Evolutionary conservation across 2,888 invertebrate genomes (phyloP).

Genomic region (Lepidocyrtoides sp.): DNA sequence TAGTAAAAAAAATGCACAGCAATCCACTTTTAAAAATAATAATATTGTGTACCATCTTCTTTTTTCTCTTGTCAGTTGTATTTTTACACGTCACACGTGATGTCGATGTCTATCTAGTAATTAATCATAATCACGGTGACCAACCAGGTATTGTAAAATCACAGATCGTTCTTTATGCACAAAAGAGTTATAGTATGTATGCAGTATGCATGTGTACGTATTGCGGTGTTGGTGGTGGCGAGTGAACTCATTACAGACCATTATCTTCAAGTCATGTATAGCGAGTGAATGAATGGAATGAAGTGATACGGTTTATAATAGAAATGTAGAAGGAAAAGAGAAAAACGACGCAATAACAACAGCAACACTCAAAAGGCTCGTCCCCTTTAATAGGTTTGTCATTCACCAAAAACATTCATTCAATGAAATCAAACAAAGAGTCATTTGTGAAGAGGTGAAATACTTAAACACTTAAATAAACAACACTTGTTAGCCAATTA

Average conservation of each 20-base stretch:
- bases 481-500: slow-evolving; percentile 3
- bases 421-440: slow-evolving; percentile 53
- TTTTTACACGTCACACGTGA: slow-evolving; percentile 76
- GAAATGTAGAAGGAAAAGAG: neutral
- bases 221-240: too few species aligned
- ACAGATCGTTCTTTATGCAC: neutral
- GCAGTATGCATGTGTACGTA: neutral
- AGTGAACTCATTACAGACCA: neutral
- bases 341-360: neutral
- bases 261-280: neutral
- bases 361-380: neutral
- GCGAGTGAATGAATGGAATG: neutral
- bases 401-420: slow-evolving; percentile 17
- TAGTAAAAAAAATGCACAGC: slow-evolving; percentile 36
- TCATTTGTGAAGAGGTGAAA: slow-evolving; percentile 1
- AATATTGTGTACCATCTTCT: slow-evolving; percentile 55
- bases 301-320: neutral
- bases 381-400: slow-evolving; percentile 45
- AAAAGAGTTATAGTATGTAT: neutral
- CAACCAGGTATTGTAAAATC: slow-evolving; percentile 12
- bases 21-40: slow-evolving; percentile 58
- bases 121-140: slow-evolving; percentile 74
- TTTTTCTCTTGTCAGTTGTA: slow-evolving; percentile 54
- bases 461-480: neutral
- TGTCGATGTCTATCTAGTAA: slow-evolving; percentile 67